Conservation (phyloP, 2,888 invertebrate genomes). For the Drosophila longiperda region DNA sequence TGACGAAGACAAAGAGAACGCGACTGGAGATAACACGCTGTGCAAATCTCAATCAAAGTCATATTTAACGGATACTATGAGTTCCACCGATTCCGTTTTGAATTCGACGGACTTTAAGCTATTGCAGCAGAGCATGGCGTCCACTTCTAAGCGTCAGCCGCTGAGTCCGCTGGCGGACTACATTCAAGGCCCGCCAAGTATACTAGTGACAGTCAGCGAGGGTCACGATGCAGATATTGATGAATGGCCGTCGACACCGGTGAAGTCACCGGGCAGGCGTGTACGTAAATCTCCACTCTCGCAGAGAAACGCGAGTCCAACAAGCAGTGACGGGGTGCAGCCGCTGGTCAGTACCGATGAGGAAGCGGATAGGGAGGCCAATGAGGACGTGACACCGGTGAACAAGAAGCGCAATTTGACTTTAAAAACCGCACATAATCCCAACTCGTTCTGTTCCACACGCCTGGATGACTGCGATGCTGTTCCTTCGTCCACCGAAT, state of each 20-base stretch:
- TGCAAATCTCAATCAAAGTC: constrained; percentile 44
- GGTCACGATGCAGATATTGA: constrained; percentile 79
- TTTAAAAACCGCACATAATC: constrained; percentile 9
- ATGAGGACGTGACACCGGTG: constrained; percentile 64
- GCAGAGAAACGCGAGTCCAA: constrained; percentile 49
- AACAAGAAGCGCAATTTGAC: constrained; percentile 49
- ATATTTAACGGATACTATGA: constrained; percentile 76
- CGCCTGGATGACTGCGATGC: constrained; percentile 70
- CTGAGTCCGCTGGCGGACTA: constrained; percentile 75
- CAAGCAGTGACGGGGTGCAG: constrained; percentile 57
- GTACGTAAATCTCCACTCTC: constrained; percentile 76
- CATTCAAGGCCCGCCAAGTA: constrained; percentile 37
- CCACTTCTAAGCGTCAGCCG: constrained; percentile 65
- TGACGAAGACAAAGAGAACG: constrained; percentile 76
- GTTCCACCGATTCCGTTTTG: constrained; percentile 82
- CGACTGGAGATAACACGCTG: constrained; percentile 45
- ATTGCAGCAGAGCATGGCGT: constrained; percentile 60
- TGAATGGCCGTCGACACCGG: constrained; percentile 80
- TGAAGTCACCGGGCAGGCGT: constrained; percentile 64
- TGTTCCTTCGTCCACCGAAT: constrained; percentile 52
- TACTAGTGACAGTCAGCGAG: constrained; percentile 50
- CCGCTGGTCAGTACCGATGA: constrained; percentile 53
- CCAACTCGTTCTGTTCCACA: constrained; percentile 76
- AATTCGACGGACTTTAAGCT: constrained; percentile 77
- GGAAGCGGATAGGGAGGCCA: constrained; percentile 34